Conservation (phyloP, 2,113 vertebrate genomes). For the Notiomystis cincta region DNA sequence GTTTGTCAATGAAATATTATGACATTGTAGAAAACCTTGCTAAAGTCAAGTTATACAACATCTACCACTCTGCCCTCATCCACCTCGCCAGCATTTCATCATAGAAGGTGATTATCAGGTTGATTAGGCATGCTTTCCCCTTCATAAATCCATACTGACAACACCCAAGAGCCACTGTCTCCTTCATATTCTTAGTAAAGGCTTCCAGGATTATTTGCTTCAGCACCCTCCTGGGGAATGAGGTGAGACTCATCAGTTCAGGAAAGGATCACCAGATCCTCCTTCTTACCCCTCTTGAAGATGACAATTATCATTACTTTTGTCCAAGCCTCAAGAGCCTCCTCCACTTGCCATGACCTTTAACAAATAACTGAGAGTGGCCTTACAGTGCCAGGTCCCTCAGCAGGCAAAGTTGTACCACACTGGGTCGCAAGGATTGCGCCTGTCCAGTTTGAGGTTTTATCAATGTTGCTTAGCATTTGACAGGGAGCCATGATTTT, state of each 20-base stretch:
- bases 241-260: background rate
- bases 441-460: background rate
- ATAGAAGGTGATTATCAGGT: background rate
- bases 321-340: background rate
- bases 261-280: background rate
- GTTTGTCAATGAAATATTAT: background rate
- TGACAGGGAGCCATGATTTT: background rate
- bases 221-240: background rate
- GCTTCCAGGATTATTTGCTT: background rate
- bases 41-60: background rate
- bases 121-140: background rate
- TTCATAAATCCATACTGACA: background rate
- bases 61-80: background rate
- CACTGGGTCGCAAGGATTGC: fast-evolving
- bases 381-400: background rate
- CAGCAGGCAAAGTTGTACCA: fast-evolving
- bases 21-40: background rate
- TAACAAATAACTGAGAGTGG: background rate
- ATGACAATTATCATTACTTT: background rate
- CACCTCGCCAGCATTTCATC: background rate
- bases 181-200: background rate
- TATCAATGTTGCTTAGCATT: background rate
- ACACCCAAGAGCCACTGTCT: background rate
- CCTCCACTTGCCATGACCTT: background rate
- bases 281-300: background rate